Percentiles rank a stretch among this genome's conserved stretches.
Conservation (phyloP, 30 jellyfish, hydroid and myxozoan species). For the Sanderia malayensis region DNA sequence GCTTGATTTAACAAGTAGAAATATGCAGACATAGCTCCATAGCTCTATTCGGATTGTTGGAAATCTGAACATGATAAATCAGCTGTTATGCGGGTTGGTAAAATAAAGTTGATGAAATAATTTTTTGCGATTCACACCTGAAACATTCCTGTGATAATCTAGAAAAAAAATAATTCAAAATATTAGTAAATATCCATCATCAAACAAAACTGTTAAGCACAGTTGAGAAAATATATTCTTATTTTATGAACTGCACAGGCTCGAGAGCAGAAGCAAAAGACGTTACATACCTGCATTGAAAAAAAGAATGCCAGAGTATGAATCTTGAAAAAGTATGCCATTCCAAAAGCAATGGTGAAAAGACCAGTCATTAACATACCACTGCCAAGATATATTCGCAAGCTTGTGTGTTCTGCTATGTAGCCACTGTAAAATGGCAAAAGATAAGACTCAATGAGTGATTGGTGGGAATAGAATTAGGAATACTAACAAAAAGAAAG, state of each 20-base stretch:
- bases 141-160: conserved; percentile 11
- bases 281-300: conserved; percentile 51
- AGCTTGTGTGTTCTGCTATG: conserved; percentile 93
- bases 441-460: background rate
- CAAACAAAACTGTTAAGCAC: background rate
- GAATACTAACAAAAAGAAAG: background rate
- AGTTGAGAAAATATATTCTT: too few species aligned
- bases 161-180: background rate
- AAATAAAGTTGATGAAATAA: background rate
- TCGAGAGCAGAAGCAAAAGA: background rate
- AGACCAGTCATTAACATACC: conserved; percentile 92
- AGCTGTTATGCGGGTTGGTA: background rate
- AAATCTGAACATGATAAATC: background rate
- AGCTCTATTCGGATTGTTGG: background rate
- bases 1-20: background rate
- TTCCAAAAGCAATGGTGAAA: conserved; percentile 72
- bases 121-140: too few species aligned
- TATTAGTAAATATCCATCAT: background rate
- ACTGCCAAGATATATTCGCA: conserved; percentile 62
- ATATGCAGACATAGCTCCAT: background rate
- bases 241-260: background rate
- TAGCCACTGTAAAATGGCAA: conserved; percentile 69
- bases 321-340: conserved; percentile 79
- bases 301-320: conserved; percentile 70
- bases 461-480: background rate